Conservation (phyloP, 2,113 vertebrate species). For the Ahaetulla prasina region DNA sequence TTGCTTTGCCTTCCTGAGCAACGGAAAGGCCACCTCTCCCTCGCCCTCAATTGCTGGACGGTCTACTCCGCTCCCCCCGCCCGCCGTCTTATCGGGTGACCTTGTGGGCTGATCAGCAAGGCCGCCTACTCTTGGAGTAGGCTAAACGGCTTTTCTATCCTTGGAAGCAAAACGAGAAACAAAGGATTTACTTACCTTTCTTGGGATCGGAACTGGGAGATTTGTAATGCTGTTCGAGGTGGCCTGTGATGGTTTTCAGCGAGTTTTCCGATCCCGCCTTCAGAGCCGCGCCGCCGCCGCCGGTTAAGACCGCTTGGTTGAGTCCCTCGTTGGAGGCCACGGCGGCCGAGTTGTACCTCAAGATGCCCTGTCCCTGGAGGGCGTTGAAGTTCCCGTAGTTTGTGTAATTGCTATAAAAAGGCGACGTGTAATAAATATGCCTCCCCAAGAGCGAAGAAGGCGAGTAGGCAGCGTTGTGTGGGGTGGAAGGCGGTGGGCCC, state of each 20-base stretch:
- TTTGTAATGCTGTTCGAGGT: conserved; percentile 87
- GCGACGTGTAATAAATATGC: conserved; percentile 96
- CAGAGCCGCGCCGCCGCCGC: conserved; percentile 57
- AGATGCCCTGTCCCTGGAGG: conserved; percentile 91
- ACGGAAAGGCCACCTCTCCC: background rate
- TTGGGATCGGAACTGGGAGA: conserved; percentile 83
- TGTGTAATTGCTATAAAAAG: conserved; percentile 97
- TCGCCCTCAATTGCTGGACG: background rate
- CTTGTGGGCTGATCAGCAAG: background rate
- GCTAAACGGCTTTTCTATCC: fast-evolving
- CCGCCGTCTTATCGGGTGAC: background rate
- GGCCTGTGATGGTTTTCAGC: conserved; percentile 81
- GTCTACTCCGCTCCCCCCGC: background rate
- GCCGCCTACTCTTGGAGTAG: background rate
- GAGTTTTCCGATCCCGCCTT: conserved; percentile 82
- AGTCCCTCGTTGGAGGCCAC: conserved; percentile 81
- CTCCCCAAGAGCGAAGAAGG: conserved; percentile 91
- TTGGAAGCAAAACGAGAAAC: background rate
- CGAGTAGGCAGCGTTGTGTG: conserved; percentile 83
- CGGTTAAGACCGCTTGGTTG: conserved; percentile 73
- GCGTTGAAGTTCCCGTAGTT: conserved; percentile 97
- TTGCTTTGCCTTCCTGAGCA: background rate
- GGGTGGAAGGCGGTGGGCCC: conserved; percentile 74
- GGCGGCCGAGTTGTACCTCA: conserved; percentile 86
- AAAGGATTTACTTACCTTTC: conserved; percentile 83